These are phyloP conservation scores for Microtus ochrogaster DNA, from an alignment of 2,113 vertebrate species.

Conservation along the genomic window DNA sequence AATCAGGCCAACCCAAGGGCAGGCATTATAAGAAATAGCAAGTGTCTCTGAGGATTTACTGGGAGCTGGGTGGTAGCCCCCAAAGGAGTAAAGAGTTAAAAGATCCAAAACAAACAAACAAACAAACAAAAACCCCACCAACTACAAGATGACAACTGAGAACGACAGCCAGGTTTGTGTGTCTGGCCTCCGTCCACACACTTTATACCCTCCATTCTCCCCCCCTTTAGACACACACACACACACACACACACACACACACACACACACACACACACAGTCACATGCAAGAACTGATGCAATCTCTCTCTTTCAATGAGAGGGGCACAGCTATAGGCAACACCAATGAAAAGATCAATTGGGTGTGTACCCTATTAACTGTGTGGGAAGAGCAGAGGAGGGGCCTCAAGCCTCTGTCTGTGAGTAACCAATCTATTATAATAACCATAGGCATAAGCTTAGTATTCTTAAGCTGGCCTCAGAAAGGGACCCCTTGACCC, in stretches of 20 bases:
- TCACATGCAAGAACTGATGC: not conserved
- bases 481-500: not conserved
- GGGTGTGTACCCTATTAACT: not conserved
- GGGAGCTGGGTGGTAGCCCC: not conserved
- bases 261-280: too few species aligned
- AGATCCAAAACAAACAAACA: not conserved
- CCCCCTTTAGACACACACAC: not conserved
- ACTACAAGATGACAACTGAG: not conserved
- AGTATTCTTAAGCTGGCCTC: not conserved
- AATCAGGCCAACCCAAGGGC: not conserved
- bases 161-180: not conserved
- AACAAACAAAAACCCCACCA: not conserved
- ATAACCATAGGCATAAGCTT: not conserved
- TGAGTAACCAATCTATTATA: not conserved
- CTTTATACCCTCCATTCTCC: too few species aligned
- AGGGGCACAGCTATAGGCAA: conserved; percentile 21
- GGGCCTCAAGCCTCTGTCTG: not conserved
- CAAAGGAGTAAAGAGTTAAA: not conserved
- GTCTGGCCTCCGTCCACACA: not conserved
- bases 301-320: conserved; percentile 27
- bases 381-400: not conserved
- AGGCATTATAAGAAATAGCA: not conserved
- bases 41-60: not conserved
- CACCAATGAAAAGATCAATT: conserved; percentile 32
- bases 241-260: not conserved